These are phyloP conservation scores for Vicugna pacos DNA, from an alignment of 2,113 vertebrate species.

Conservation along the genomic window DNA sequence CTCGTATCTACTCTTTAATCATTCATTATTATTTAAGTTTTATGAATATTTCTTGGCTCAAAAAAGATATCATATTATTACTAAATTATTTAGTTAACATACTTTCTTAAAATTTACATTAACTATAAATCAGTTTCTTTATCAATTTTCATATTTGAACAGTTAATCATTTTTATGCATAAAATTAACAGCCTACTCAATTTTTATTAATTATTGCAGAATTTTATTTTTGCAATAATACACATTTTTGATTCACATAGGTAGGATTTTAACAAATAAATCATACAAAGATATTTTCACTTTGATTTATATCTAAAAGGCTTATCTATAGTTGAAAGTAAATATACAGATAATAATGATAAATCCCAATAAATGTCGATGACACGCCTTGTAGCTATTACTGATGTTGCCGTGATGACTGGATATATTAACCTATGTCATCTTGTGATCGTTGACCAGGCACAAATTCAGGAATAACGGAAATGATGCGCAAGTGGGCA, in stretches of 20 bases:
- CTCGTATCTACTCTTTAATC: not conserved
- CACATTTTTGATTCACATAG: not conserved
- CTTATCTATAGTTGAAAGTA: conserved; percentile 48
- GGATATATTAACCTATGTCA: conserved; percentile 10
- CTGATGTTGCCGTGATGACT: conserved; percentile 47
- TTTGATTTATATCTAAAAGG: conserved; percentile 31
- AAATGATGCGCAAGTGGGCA: conserved; percentile 31
- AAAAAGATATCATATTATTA: not conserved
- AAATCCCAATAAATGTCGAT: conserved; percentile 41
- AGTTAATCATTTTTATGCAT: conserved; percentile 30
- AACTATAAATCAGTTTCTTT: not conserved
- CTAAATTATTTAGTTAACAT: conserved; percentile 9
- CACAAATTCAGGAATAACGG: conserved; percentile 18
- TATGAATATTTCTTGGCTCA: not conserved
- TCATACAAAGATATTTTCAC: conserved; percentile 21
- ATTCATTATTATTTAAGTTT: conserved; percentile 9
- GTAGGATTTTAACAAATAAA: conserved; percentile 31
- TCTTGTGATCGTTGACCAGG: conserved; percentile 2
- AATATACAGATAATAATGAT: conserved; percentile 31
- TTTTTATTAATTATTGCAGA: conserved; percentile 21
- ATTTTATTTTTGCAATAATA: not conserved
- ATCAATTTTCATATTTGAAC: not conserved
- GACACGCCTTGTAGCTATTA: conserved; percentile 52
- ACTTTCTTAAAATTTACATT: not conserved
- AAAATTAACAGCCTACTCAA: not conserved